Conservation (phyloP, 2,113 vertebrate genomes). For the Dendrocopos noguchii region DNA sequence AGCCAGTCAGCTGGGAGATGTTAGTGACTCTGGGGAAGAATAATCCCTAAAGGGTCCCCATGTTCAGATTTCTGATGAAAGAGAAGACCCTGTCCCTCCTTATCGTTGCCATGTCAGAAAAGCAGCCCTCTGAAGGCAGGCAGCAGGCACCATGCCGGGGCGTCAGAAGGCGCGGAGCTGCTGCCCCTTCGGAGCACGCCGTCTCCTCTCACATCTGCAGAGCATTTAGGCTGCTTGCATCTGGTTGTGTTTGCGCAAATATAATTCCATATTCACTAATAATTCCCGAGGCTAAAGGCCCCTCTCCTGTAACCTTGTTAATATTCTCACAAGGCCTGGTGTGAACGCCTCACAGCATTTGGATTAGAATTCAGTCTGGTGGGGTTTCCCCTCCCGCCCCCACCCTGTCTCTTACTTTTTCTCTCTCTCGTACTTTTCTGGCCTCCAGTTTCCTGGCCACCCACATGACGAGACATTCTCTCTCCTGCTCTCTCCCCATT, state of each 20-base stretch:
- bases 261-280: constrained; percentile 98
- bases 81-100: not conserved
- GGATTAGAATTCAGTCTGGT: constrained; percentile 83
- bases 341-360: constrained; percentile 82
- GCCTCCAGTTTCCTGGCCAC: constrained; percentile 92
- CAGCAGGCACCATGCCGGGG: constrained; percentile 33
- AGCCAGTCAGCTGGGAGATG: not conserved
- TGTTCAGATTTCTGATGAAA: not conserved
- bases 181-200: constrained; percentile 72
- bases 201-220: constrained; percentile 87
- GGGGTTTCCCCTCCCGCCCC: not conserved
- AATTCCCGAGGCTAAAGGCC: constrained; percentile 88
- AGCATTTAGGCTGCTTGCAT: constrained; percentile 89
- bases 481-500: constrained; percentile 77
- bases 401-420: constrained; percentile 65
- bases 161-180: constrained; percentile 70
- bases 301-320: constrained; percentile 84
- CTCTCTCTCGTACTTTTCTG: constrained; percentile 74
- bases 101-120: constrained; percentile 52
- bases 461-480: constrained; percentile 82
- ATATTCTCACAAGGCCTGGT: constrained; percentile 87
- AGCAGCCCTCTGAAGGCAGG: constrained; percentile 32
- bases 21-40: not conserved
- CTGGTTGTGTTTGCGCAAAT: constrained; percentile 96
- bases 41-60: not conserved